Conservation (phyloP, 2,113 vertebrate genomes). For the Thymallus thymallus region DNA sequence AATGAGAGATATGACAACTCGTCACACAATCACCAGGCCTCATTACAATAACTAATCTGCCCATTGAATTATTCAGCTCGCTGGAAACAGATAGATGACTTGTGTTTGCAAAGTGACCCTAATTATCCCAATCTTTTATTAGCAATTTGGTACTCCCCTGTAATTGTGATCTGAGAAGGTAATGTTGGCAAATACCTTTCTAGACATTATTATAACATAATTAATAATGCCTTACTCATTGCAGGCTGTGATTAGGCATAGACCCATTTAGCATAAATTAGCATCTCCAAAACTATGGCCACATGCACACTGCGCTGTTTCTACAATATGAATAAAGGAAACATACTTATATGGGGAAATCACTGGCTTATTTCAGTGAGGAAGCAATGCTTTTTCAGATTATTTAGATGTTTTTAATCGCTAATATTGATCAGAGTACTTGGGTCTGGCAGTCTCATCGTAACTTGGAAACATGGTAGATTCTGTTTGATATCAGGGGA, state of each 20-base stretch:
- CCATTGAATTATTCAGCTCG: slow-evolving; percentile 83
- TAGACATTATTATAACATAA: slow-evolving; percentile 15
- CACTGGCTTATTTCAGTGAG: no score
- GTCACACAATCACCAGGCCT: slow-evolving; percentile 64
- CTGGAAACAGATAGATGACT: slow-evolving; percentile 69
- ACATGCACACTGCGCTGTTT: background rate
- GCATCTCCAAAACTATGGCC: background rate
- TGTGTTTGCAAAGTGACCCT: slow-evolving; percentile 59
- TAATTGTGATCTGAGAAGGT: slow-evolving; percentile 40
- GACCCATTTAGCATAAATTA: slow-evolving; percentile 1
- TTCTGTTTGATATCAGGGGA: no score
- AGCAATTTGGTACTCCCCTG: slow-evolving; percentile 53
- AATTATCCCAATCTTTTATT: slow-evolving; percentile 80
- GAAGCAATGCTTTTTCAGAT: no score
- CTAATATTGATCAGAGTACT: no score
- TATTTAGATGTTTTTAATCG: no score
- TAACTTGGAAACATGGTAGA: no score
- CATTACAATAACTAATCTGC: slow-evolving; percentile 76
- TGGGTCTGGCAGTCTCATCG: no score
- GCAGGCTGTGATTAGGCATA: background rate
- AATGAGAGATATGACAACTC: slow-evolving; percentile 72
- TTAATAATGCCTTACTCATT: slow-evolving; percentile 4
- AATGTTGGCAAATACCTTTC: slow-evolving; percentile 18
- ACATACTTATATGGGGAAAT: no score
- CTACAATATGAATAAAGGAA: background rate